Percentiles rank a stretch among this genome's conserved stretches.
These are phyloP conservation scores for Drosophila kuntzei DNA, from an alignment of 2,888 invertebrate species.

Conservation along the genomic window DNA sequence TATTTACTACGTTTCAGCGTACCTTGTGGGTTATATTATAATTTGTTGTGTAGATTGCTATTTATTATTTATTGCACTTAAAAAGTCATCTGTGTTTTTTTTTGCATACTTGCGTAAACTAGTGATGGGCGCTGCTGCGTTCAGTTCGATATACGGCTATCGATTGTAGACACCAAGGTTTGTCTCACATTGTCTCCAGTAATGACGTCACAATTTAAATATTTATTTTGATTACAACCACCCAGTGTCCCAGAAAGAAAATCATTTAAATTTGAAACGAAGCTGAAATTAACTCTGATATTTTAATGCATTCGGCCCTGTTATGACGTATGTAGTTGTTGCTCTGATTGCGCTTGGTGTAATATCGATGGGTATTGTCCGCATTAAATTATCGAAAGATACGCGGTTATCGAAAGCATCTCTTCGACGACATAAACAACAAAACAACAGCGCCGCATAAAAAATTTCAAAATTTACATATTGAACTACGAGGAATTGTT, in stretches of 20 bases:
- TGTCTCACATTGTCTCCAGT: background rate
- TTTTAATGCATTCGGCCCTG: background rate
- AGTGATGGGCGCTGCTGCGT: conserved; percentile 9
- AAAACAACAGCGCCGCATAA: conserved; percentile 16
- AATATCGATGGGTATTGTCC: conserved; percentile 17
- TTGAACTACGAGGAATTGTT: background rate
- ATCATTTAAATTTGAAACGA: background rate
- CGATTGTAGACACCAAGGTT: background rate
- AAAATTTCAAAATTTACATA: conserved; percentile 14
- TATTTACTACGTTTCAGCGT: conserved; percentile 25
- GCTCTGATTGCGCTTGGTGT: background rate
- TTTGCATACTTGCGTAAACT: conserved; percentile 31
- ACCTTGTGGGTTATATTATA: conserved; percentile 38
- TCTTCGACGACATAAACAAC: conserved; percentile 2
- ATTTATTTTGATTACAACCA: background rate
- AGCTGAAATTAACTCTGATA: background rate
- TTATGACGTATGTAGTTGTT: background rate
- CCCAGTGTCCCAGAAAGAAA: too few relatives aligned
- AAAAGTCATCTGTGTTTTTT: conserved; percentile 27
- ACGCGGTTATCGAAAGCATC: conserved; percentile 10
- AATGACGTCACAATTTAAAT: conserved; percentile 2
- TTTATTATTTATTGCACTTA: conserved; percentile 47
- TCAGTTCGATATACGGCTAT: conserved; percentile 14
- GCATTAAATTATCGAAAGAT: background rate
- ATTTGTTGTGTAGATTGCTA: conserved; percentile 25